Evolutionary conservation across 2,888 invertebrate genomes (phyloP).

Genomic region (Pecten maximus): DNA sequence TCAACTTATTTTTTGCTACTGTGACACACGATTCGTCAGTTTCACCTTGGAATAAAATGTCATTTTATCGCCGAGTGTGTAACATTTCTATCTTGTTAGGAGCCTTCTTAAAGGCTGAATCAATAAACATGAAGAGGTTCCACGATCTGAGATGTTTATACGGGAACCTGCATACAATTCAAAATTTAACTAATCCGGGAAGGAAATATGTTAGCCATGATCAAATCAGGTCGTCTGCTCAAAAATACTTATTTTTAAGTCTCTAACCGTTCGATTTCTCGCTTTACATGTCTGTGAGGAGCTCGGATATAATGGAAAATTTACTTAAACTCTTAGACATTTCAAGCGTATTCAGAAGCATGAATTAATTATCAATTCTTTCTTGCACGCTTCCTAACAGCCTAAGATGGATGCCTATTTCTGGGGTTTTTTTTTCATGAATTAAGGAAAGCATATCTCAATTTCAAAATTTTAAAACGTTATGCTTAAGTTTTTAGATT

Average conservation of each 20-base stretch:
- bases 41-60: background rate
- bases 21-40: background rate
- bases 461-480: too few relatives aligned
- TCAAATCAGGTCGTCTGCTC: background rate
- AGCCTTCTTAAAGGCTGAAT: background rate
- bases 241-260: background rate
- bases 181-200: background rate
- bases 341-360: too few relatives aligned
- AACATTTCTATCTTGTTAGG: background rate
- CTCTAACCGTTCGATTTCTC: background rate
- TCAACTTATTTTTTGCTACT: too few relatives aligned
- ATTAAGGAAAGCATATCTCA: too few relatives aligned
- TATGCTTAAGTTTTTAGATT: too few relatives aligned
- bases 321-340: too few relatives aligned
- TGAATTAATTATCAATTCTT: too few relatives aligned
- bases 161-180: background rate
- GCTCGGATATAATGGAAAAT: too few relatives aligned
- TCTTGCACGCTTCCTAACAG: too few relatives aligned
- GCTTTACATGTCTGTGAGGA: too few relatives aligned
- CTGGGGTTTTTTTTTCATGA: too few relatives aligned
- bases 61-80: background rate
- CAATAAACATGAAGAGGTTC: background rate
- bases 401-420: too few relatives aligned
- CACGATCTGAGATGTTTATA: background rate
- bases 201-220: background rate